Conservation (phyloP, 2,888 invertebrate species). For the Hesperia comma region DNA sequence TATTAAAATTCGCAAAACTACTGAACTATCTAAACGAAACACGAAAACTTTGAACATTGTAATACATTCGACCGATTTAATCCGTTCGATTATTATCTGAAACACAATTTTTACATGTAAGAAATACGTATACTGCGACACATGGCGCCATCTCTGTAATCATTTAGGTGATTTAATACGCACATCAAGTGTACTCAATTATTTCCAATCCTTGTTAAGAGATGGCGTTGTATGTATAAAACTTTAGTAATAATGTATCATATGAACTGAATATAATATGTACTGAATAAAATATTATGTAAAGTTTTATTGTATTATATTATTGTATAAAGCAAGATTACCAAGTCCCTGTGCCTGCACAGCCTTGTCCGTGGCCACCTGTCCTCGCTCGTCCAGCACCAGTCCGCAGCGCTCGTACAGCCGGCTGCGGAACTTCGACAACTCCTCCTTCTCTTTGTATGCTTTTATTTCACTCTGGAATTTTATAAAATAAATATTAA, state of each 20-base stretch:
- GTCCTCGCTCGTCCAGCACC: constrained; percentile 63
- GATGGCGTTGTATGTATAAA: constrained; percentile 53
- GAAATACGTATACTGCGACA: no score
- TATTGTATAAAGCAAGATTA: background rate
- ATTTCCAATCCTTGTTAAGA: constrained; percentile 28
- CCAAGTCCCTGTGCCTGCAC: constrained; percentile 56
- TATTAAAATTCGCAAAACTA: no score
- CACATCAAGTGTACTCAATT: background rate
- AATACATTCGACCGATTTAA: no score
- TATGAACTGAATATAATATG: no score
- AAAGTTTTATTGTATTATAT: no score
- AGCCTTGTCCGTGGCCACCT: constrained; percentile 62
- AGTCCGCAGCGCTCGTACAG: constrained; percentile 71
- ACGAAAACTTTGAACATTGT: no score
- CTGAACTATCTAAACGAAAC: no score
- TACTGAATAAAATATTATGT: no score
- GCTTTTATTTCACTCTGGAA: constrained; percentile 75
- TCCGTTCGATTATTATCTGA: no score
- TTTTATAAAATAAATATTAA: background rate
- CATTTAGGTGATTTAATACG: no score
- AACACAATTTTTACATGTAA: no score
- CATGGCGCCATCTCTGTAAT: constrained; percentile 34
- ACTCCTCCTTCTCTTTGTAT: constrained; percentile 63
- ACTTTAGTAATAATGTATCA: no score
- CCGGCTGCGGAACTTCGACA: constrained; percentile 58